Conservation (phyloP, 2,888 invertebrate genomes). For the Andrena marginata region DNA sequence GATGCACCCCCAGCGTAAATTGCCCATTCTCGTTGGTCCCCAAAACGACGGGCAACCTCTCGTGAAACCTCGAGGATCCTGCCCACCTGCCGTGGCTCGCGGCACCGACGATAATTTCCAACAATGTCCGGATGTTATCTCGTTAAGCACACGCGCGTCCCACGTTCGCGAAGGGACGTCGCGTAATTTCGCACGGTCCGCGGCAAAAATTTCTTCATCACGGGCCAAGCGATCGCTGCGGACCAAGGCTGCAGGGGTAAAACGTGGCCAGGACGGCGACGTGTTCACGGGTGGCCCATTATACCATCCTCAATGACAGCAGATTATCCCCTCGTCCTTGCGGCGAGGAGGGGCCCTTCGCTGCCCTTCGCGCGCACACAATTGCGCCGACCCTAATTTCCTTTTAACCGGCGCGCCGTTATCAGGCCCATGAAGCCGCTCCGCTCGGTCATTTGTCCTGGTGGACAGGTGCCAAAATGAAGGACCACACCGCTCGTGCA, state of each 20-base stretch:
- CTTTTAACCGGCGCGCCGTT: conserved; percentile 69
- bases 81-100: conserved; percentile 40
- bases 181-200: conserved; percentile 65
- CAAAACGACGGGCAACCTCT: neutral
- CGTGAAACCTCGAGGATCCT: conserved; percentile 14
- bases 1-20: neutral
- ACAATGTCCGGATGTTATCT: conserved; percentile 51
- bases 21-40: conserved; percentile 5
- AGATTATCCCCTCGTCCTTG: conserved; percentile 72
- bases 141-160: conserved; percentile 25
- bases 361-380: conserved; percentile 41
- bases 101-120: conserved; percentile 31
- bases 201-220: conserved; percentile 77
- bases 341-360: conserved; percentile 33
- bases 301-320: conserved; percentile 72
- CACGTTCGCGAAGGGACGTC: conserved; percentile 29
- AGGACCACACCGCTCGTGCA: conserved; percentile 63
- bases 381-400: conserved; percentile 74
- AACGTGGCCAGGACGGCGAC: conserved; percentile 32
- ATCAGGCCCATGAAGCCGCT: conserved; percentile 53
- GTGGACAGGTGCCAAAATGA: conserved; percentile 70
- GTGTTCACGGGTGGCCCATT: conserved; percentile 76
- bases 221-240: conserved; percentile 53
- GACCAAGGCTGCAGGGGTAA: conserved; percentile 29
- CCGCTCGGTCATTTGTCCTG: conserved; percentile 65